A percentile compares a stretch with the other conserved stretches of the same genome.
These are phyloP conservation scores for Pseudanteris insignis DNA, from an alignment of 2,888 invertebrate species.

Conservation along the genomic window DNA sequence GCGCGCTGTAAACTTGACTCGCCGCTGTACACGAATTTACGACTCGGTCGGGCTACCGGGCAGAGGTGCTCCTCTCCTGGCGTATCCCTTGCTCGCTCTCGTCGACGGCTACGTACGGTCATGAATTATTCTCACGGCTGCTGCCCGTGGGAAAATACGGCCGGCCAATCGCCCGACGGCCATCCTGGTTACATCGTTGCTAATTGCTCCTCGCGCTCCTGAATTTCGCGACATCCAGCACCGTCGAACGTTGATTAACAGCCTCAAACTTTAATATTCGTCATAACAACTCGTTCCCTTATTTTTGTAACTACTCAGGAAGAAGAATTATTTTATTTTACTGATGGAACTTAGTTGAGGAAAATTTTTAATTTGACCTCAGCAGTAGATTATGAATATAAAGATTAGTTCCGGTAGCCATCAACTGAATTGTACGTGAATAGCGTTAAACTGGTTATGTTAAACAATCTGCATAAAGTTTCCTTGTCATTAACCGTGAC, in stretches of 20 bases:
- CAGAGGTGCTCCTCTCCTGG: conserved; percentile 18
- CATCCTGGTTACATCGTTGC: conserved; percentile 58
- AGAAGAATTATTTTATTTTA: too few relatives aligned
- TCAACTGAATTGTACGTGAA: too few relatives aligned
- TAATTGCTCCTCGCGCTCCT: conserved; percentile 40
- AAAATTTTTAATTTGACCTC: too few relatives aligned
- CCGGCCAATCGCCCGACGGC: conserved; percentile 56
- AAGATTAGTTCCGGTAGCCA: too few relatives aligned
- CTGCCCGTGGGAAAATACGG: conserved; percentile 65
- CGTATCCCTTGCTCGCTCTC: conserved; percentile 25
- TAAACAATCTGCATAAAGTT: too few relatives aligned
- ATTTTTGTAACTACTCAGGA: too few relatives aligned
- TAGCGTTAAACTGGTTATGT: too few relatives aligned
- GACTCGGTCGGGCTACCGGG: conserved; percentile 22
- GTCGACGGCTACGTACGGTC: conserved; percentile 28
- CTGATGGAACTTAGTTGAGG: too few relatives aligned
- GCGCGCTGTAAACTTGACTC: conserved; percentile 26
- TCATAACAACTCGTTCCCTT: too few relatives aligned
- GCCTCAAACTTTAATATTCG: neutral
- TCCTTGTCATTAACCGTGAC: too few relatives aligned
- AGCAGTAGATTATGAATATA: too few relatives aligned
- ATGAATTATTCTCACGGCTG: conserved; percentile 66
- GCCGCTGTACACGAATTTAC: conserved; percentile 32
- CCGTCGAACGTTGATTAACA: conserved; percentile 16
- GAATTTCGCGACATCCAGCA: conserved; percentile 34